Evolutionary conservation across 37 sponge, comb jelly and placozoan species (phyloP), one percentile per base, ranked within the genome.

Genomic region (Oopsacas minuta): DNA sequence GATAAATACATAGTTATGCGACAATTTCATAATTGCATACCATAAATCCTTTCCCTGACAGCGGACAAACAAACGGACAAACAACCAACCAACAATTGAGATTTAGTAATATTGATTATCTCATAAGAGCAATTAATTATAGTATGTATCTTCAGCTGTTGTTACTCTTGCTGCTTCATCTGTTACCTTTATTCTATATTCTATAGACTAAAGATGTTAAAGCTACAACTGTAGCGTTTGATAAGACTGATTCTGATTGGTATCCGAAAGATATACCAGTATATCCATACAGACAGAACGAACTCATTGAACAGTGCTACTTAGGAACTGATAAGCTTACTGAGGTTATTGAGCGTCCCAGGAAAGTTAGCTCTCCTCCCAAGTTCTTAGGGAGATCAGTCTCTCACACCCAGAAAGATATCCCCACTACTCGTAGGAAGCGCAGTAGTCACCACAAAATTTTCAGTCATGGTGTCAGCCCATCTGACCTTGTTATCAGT

Each of bases 231-330:
- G 75, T 61, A 12, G 75, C 75, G 5, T 61, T 61, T 12, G 75
- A 61, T 25, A 61, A 61, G 30, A 61, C 28, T 20, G 75, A 61
- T 34, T 61, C 75, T 3, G 75, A 5, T 12, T 61, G 75, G 75
- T 61, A 61, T n/a, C 75, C 75, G 5, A 61, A 61, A 61, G 75
- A 61, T 34, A 61, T 61, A 5, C 75, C 75, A 25, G 75, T 61
- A 34, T 61, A 61, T 12, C 75, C 75, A 3, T 61, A 61, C 75
- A 61, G 75, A 61, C 75, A 61, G 75, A 61, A n/a, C 22, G 75
- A 61, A 25, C 75, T 61, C 7, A 61, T 61, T 34, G 75, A 3
- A 34, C 75, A 61, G 30, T 61, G 75, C 75, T 61, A 61, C 22
- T 34, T 61, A 25, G 20, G 28, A 61, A 5, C 7, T 61, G 75